Base-by-base conservation (phyloP, 2,888 invertebrate genomes). In the Metellina segmentata region DNA sequence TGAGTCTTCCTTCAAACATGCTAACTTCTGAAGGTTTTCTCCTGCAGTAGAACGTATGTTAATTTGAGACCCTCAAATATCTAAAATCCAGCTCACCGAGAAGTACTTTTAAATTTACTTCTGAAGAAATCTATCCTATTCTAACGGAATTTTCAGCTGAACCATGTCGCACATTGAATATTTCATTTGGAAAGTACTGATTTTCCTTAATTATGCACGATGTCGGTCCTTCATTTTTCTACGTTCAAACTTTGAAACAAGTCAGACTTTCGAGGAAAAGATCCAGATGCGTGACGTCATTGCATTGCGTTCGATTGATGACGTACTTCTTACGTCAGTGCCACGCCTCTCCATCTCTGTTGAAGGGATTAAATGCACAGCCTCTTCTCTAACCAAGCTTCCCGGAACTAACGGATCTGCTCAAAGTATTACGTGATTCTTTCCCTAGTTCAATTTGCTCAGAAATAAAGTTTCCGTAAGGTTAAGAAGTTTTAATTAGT, bases 311-410 rank as follows among this genome's bases (percentile, higher is more conserved):
- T 85, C 89, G 82, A 91, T 91, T 86, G 82, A 78, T 91, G 75
- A 91, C 91, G 81, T 87, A 34, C 52, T 78, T 53, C 77, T 91
- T 61, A 91, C 91, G 91, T 91, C 91, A 87, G 82, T 34, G 77
- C 85, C 87, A 70, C 81, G 82, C 91, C 91, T 75, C 82, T 70
- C 51, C 51, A 51, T 78, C 69, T 69, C 69, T 75, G 34, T 74
- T 53, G 70, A 34, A 51, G 20, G 78, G 51, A 78, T 52, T 61
- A 69, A 81, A 34, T 81, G 81, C 49, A 69, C 70, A 11, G 13
- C 70, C 77, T 19, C 34, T 34, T 34, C 34, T 34, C 34, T 4
- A 34, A 34, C 34, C 34, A 34, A 34, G 34, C 34, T 85, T 77
- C 61, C 75, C 77, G 51, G 75, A 85, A 49, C 49, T n/a, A 51